Evolutionary conservation across 2,113 vertebrate species (phyloP).

Genomic region (Clarias macrocephalus): DNA sequence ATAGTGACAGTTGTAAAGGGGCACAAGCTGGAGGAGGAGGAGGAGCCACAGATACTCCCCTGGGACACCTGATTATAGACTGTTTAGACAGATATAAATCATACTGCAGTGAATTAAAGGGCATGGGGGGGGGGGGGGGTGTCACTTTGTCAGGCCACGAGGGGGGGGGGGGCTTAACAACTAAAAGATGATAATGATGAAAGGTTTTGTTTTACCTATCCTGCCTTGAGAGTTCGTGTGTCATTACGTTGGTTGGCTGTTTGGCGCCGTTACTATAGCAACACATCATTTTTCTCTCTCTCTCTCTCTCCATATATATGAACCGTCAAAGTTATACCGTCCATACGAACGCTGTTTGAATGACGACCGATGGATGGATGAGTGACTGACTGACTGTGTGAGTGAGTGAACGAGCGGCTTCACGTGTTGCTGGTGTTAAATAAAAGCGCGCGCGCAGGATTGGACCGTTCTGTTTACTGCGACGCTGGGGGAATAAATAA

Average conservation of each 20-base stretch:
- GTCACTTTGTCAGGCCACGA: not conserved
- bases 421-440: slow-evolving; percentile 1
- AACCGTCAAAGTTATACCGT: not conserved
- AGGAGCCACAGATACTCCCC: not conserved
- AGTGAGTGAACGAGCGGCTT: not conserved
- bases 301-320: too few relatives aligned
- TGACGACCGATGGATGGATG: too few relatives aligned
- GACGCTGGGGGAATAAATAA: not conserved
- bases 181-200: not conserved
- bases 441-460: slow-evolving; percentile 37
- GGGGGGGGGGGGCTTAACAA: not conserved
- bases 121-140: too few relatives aligned
- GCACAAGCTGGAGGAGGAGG: not conserved
- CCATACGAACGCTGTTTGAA: too few relatives aligned
- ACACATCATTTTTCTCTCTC: not conserved
- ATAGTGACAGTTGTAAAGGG: not conserved
- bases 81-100: not conserved
- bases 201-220: slow-evolving; percentile 19
- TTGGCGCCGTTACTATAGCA: slow-evolving; percentile 25
- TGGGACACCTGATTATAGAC: not conserved
- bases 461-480: not conserved
- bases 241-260: slow-evolving; percentile 10
- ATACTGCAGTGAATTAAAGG: not conserved
- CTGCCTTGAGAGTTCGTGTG: not conserved
- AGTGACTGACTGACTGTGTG: too few relatives aligned